A percentile compares a stretch with the other conserved stretches of the same genome.
phyloP scores from a whole-genome alignment of 2,888 invertebrate species.

The Tenthredo scrophulariae region DNA sequence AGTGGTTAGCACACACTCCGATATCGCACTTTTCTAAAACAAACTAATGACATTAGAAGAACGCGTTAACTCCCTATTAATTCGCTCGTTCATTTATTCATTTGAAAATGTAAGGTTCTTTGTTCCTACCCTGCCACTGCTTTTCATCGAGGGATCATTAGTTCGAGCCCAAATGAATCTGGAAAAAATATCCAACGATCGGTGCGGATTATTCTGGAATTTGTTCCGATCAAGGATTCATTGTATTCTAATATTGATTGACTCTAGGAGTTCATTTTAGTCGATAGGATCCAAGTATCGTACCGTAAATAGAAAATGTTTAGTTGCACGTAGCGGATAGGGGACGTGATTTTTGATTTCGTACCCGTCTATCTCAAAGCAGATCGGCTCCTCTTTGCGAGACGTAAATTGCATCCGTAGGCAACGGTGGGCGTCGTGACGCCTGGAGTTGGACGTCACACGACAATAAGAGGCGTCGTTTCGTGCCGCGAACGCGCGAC shows the following conservation, averaged over 20 bases:
- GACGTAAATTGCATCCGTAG: conserved; percentile 40
- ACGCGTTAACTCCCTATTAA: not conserved
- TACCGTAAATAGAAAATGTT: conserved; percentile 70
- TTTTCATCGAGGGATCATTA: not conserved
- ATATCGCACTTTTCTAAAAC: conserved; percentile 1
- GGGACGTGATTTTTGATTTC: not conserved
- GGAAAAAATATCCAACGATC: not conserved
- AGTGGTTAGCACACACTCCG: conserved; percentile 14
- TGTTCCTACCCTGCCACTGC: not conserved
- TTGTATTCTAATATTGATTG: not conserved
- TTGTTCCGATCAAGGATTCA: not conserved
- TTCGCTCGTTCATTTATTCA: conserved; percentile 41
- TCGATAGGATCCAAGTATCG: not conserved
- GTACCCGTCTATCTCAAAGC: conserved; percentile 1
- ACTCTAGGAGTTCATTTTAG: not conserved
- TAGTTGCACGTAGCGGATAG: not conserved
- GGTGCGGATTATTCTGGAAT: not conserved
- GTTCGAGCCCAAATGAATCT: not conserved
- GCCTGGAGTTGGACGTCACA: not conserved
- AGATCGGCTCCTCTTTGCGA: not conserved
- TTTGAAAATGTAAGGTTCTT: not conserved
- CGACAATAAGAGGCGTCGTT: conserved; percentile 43
- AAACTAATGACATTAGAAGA: not conserved
- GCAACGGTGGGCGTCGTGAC: conserved; percentile 18
- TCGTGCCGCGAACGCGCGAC: conserved; percentile 29